Evolutionary conservation across 2,888 invertebrate species (phyloP), one percentile per base, ranked within the genome.

Genomic region (Dromius quadrimaculatus): DNA sequence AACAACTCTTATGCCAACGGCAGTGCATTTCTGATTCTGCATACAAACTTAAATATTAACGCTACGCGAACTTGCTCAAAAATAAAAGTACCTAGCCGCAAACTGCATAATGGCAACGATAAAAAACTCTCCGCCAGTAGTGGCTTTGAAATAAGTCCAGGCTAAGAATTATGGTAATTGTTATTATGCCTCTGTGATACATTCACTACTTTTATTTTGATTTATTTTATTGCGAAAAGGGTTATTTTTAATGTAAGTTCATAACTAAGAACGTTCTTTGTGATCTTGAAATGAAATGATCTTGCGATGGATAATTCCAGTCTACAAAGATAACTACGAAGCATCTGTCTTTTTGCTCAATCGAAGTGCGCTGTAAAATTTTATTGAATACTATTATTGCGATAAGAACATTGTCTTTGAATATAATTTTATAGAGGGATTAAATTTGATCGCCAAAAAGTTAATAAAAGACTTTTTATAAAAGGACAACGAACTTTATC

Each of bases 31-130:
- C 43, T 63, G 43, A 28, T 63, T 63, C 6, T 43, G 63, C 62
- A 41, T 43, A 62, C 23, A 34, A 32, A 43, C 43, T 63, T 63
- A 63, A 63, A 63, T 63, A 63, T 63, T 63, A 63, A 63, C 43
- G 63, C 41, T 28, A 32, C 63, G 28, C 43, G 23, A 63, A 63
- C 43, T 43, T 43, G 45, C 9, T 28, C 2, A 23, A 11, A 63
- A 63, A 63, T 63, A 63, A 63, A 43, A 41, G 17, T 45, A 45
- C 13, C 22, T 41, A 36, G 36, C 34, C 36, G 19, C 59, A 63
- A 63, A 43, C 63, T 45, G 43, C 43, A 63, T 28, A 41, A 54
- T 54, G 28, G 36, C 61, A 6, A 41, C 20, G 36, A 20, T 20
- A 61, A 61, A 41, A 61, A 61, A 20, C 41, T 2, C 20, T 8